A percentile compares a stretch with the other conserved stretches of the same genome.
phyloP scores from a whole-genome alignment of 2,888 invertebrate genomes.

The Athrips mouffetella region DNA sequence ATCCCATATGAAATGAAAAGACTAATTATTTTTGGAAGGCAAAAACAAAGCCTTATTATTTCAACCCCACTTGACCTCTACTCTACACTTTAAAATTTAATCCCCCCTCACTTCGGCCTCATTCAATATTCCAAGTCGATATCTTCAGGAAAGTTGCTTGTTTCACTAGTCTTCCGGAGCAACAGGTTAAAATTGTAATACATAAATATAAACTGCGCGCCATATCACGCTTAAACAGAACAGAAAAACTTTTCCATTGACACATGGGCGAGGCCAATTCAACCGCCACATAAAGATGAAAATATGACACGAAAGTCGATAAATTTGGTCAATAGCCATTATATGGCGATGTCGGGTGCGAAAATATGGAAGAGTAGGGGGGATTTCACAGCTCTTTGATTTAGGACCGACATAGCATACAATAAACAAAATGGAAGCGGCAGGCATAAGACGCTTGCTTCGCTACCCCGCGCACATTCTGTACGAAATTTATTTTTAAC shows the following conservation, averaged over 20 bases:
- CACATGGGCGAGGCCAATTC: conserved; percentile 55
- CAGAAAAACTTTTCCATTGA: conserved; percentile 29
- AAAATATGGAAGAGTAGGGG: conserved; percentile 70
- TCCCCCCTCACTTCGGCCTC: too few species aligned
- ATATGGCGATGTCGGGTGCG: conserved; percentile 70
- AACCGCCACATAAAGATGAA: conserved; percentile 66
- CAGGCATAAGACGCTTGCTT: conserved; percentile 15
- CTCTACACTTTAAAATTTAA: too few species aligned
- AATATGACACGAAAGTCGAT: conserved; percentile 73
- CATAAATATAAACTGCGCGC: background rate
- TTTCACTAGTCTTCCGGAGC: background rate
- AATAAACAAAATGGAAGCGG: conserved; percentile 42
- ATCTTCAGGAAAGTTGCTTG: background rate
- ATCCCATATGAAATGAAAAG: too few species aligned
- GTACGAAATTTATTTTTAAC: conserved; percentile 18
- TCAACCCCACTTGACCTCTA: too few species aligned
- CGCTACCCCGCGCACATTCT: conserved; percentile 5
- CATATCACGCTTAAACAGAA: conserved; percentile 3
- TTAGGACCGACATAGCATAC: conserved; percentile 47
- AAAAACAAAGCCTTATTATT: too few species aligned
- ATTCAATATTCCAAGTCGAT: too few species aligned
- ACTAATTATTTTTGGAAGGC: too few species aligned
- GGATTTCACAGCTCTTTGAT: conserved; percentile 69
- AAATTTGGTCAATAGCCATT: conserved; percentile 76
- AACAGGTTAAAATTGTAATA: background rate